A percentile compares a stretch with the other conserved stretches of the same genome.
These are phyloP conservation scores for Eledone cirrhosa DNA, from an alignment of 2,888 invertebrate genomes.

Conservation along the genomic window DNA sequence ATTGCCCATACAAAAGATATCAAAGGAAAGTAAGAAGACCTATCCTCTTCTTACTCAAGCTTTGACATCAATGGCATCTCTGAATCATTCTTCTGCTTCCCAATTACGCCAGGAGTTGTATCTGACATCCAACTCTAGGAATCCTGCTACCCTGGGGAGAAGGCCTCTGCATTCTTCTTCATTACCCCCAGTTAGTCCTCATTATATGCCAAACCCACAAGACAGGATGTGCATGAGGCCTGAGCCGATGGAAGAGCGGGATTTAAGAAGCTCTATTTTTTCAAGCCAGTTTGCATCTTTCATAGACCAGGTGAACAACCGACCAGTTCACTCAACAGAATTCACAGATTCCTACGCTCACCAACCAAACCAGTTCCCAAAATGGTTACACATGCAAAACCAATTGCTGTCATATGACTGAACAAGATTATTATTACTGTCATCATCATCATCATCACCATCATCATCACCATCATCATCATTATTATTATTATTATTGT, in stretches of 20 bases:
- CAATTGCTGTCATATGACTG: constrained; percentile 25
- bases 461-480: no score
- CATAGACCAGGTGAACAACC: constrained; percentile 22
- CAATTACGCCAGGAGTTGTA: constrained; percentile 20
- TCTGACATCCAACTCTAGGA: constrained; percentile 15
- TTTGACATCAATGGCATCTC: constrained; percentile 19
- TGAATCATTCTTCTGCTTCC: constrained; percentile 15
- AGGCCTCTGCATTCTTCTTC: constrained; percentile 16
- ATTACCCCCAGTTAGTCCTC: constrained; percentile 2
- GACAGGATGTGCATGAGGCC: constrained; percentile 14
- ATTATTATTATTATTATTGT: no score
- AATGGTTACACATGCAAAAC: constrained; percentile 23
- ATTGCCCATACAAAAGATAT: background rate
- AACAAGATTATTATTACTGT: background rate
- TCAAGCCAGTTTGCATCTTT: constrained; percentile 21
- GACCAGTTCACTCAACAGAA: constrained; percentile 8
- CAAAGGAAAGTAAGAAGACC: constrained; percentile 21
- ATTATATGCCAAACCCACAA: constrained; percentile 1
- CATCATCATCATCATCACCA: no score
- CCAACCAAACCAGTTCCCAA: constrained; percentile 4
- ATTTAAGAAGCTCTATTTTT: constrained; percentile 19
- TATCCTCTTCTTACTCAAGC: constrained; percentile 25
- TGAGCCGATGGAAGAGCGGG: background rate
- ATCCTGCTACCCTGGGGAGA: background rate
- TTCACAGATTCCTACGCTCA: constrained; percentile 7